phyloP scores from a whole-genome alignment of 2,113 vertebrate species.

The Rhabdornis inornatus region DNA sequence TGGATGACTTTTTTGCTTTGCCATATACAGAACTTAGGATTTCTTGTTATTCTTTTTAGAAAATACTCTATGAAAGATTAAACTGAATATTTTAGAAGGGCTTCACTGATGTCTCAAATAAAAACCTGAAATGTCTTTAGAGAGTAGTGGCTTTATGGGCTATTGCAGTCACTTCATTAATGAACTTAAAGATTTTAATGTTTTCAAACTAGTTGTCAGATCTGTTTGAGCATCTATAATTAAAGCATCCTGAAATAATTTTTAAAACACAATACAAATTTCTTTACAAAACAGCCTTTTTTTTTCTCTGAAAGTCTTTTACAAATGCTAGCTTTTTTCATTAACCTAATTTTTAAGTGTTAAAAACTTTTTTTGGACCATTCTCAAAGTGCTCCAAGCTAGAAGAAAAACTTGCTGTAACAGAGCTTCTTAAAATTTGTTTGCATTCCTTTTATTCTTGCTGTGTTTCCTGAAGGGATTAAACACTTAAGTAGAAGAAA shows the following conservation, averaged over 20 bases:
- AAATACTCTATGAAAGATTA: background rate
- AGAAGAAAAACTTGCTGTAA: background rate
- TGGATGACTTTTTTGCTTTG: background rate
- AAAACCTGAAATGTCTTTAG: background rate
- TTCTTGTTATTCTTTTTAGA: background rate
- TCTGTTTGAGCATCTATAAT: background rate
- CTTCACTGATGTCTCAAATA: background rate
- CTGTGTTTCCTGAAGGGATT: slow-evolving; percentile 34
- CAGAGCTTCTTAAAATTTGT: slow-evolving; percentile 16
- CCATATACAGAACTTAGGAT: background rate
- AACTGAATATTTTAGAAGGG: background rate
- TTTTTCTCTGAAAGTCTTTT: background rate
- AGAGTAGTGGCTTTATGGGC: background rate
- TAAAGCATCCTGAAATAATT: background rate
- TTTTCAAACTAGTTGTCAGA: background rate
- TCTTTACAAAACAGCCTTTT: background rate
- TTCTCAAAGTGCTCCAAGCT: background rate
- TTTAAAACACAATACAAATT: background rate
- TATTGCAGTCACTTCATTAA: background rate
- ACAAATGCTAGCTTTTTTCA: background rate
- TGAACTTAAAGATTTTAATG: background rate
- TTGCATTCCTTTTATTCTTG: slow-evolving; percentile 21
- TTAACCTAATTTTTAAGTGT: background rate
- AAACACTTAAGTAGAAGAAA: slow-evolving; percentile 24
- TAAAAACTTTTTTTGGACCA: background rate